Conservation (phyloP, 2,113 vertebrate genomes). For the Struthidea cinerea region DNA sequence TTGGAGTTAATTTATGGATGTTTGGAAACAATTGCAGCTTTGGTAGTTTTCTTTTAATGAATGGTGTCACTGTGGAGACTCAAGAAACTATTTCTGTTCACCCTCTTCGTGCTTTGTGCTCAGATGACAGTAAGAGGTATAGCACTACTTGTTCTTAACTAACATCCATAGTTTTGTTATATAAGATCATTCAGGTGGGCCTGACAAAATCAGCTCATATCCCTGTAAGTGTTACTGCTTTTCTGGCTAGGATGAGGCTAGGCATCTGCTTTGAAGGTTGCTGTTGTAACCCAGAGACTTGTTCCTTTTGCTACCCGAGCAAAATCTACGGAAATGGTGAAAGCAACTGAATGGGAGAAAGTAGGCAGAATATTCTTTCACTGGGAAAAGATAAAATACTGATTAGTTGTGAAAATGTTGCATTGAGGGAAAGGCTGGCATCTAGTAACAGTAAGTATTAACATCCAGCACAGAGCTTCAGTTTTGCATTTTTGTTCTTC, state of each 20-base stretch:
- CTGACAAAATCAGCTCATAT: background rate
- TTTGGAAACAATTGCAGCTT: background rate
- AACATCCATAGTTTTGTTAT: background rate
- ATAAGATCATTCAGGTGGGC: fast-evolving
- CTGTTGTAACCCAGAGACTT: background rate
- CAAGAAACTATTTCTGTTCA: background rate
- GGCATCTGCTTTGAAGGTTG: background rate
- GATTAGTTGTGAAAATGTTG: background rate
- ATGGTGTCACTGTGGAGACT: background rate
- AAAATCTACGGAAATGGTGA: background rate
- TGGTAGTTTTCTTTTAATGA: background rate
- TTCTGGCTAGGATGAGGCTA: background rate
- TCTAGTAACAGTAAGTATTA: background rate
- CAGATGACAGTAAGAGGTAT: background rate
- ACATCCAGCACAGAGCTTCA: background rate
- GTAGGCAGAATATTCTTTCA: background rate
- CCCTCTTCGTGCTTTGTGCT: background rate
- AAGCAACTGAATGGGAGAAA: background rate
- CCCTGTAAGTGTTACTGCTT: background rate
- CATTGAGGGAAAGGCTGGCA: background rate
- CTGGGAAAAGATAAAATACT: background rate
- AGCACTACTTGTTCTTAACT: background rate
- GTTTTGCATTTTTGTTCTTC: background rate
- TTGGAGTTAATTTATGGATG: background rate
- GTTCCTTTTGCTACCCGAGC: background rate